Percentiles rank a stretch among this genome's conserved stretches.
Conservation (phyloP, 1,140 invertebrate genomes). For the Scylla paramamosain region DNA sequence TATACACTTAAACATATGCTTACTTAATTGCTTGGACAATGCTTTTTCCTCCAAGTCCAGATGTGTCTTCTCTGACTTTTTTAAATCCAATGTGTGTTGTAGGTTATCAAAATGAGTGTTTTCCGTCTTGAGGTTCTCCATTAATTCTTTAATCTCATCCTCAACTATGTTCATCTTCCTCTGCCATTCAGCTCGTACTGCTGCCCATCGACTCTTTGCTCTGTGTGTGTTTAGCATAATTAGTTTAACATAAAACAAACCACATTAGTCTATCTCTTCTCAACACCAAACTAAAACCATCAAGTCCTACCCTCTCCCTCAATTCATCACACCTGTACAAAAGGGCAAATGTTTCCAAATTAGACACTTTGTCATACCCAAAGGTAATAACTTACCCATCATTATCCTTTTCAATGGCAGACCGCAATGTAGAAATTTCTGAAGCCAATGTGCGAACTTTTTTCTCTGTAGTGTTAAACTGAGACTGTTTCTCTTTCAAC, state of each 20-base stretch:
- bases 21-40: slow-evolving; percentile 55
- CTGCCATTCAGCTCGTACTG: slow-evolving; percentile 77
- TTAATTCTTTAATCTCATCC: slow-evolving; percentile 76
- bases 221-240: not conserved
- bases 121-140: slow-evolving; percentile 79
- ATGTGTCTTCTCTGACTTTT: slow-evolving; percentile 81
- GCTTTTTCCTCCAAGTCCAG: slow-evolving; percentile 75
- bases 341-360: too few relatives aligned
- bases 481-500: slow-evolving; percentile 32
- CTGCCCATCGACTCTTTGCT: slow-evolving; percentile 45
- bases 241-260: too few relatives aligned
- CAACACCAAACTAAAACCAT: too few relatives aligned
- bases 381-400: slow-evolving; percentile 7
- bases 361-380: too few relatives aligned
- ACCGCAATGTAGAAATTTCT: slow-evolving; percentile 1
- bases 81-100: slow-evolving; percentile 80
- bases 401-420: slow-evolving; percentile 38
- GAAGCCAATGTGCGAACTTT: not conserved
- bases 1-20: not conserved
- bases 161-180: slow-evolving; percentile 52
- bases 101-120: slow-evolving; percentile 57
- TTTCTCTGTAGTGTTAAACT: not conserved
- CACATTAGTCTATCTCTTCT: too few relatives aligned
- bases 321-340: too few relatives aligned
- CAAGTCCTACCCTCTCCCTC: too few relatives aligned